Conservation (phyloP, 2,113 vertebrate species). For the Chloropsis cyanopogon region DNA sequence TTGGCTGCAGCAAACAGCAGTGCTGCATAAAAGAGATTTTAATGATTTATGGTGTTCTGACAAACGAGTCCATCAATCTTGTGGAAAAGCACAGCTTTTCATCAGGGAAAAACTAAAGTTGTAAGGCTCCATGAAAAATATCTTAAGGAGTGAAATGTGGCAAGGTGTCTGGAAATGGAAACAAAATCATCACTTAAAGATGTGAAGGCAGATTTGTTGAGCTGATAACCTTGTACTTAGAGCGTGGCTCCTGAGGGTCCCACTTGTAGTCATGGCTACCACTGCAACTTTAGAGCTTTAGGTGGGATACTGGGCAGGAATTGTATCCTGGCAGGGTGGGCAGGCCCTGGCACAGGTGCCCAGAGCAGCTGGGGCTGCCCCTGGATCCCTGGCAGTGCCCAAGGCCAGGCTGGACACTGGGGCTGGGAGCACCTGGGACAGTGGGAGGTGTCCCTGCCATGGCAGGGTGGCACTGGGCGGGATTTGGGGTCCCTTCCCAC, state of each 20-base stretch:
- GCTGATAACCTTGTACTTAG: neutral
- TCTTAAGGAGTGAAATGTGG: neutral
- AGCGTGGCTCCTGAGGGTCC: neutral
- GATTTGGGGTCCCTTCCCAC: fast-evolving
- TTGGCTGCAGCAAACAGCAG: neutral
- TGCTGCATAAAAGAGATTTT: neutral
- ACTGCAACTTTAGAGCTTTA: neutral
- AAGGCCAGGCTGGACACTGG: neutral
- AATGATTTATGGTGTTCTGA: slow-evolving; percentile 24
- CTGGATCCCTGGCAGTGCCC: neutral
- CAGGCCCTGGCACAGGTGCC: neutral
- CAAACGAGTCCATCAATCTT: neutral
- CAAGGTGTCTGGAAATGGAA: neutral
- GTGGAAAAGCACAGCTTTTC: neutral
- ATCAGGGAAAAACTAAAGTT: neutral
- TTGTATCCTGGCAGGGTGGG: neutral
- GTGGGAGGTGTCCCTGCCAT: neutral
- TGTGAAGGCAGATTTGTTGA: neutral
- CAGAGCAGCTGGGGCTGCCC: neutral
- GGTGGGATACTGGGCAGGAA: neutral
- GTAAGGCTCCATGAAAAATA: neutral
- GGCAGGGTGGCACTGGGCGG: fast-evolving
- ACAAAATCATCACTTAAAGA: neutral
- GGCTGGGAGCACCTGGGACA: neutral
- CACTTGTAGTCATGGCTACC: neutral